Percentiles rank a stretch among this genome's conserved stretches.
phyloP scores from a whole-genome alignment of 2,888 invertebrate genomes.

The Podabrus alpinus region DNA sequence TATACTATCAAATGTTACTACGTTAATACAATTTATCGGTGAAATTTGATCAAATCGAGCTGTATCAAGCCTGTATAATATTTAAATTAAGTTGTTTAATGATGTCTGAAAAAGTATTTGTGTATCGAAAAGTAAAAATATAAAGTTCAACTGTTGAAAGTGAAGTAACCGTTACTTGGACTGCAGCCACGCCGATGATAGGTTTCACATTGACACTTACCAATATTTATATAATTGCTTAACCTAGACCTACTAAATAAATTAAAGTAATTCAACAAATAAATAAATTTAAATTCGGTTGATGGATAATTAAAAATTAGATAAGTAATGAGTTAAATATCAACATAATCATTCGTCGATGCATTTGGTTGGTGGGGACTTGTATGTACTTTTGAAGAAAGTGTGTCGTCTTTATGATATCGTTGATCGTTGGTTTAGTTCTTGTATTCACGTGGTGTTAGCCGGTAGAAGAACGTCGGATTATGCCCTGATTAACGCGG shows the following conservation, averaged over 20 bases:
- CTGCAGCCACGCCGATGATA: background rate
- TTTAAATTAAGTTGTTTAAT: background rate
- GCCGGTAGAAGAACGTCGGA: constrained; percentile 43
- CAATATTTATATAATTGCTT: background rate
- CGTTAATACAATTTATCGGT: background rate
- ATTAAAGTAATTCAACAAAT: background rate
- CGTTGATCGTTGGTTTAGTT: constrained; percentile 42
- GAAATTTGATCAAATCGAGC: background rate
- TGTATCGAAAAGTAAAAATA: background rate
- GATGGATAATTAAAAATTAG: constrained; percentile 1
- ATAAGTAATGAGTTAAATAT: background rate
- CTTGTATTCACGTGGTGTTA: constrained; percentile 47
- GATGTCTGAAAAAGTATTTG: background rate
- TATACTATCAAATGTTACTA: background rate
- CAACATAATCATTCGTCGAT: background rate
- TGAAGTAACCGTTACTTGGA: constrained; percentile 6
- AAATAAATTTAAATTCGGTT: background rate
- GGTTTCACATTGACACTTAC: background rate
- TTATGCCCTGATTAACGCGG: constrained; percentile 49
- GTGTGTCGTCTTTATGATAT: constrained; percentile 53
- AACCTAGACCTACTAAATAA: background rate
- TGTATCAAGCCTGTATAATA: background rate
- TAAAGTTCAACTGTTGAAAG: background rate
- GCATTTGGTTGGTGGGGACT: constrained; percentile 18
- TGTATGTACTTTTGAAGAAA: constrained; percentile 34